Conservation (phyloP, 2,888 invertebrate genomes). For the Platycheirus albimanus region DNA sequence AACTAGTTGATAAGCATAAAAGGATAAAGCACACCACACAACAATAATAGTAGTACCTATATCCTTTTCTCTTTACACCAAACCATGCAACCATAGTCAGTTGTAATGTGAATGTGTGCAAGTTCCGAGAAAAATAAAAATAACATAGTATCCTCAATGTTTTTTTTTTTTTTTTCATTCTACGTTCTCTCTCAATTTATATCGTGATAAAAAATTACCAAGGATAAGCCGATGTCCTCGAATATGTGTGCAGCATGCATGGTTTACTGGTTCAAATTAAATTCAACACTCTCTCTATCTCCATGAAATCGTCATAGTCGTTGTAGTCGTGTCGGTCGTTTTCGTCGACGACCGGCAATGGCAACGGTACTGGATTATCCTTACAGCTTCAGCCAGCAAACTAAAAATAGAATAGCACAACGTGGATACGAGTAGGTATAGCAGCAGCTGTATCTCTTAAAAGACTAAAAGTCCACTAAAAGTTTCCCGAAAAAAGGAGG, state of each 20-base stretch:
- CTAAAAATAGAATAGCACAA: background rate
- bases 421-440: no score
- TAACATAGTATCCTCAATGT: background rate
- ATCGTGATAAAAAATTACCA: conserved; percentile 43
- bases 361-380: conserved; percentile 32
- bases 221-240: conserved; percentile 60
- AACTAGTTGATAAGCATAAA: background rate
- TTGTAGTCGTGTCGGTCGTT: background rate
- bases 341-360: no score
- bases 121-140: background rate
- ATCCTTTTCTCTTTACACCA: no score
- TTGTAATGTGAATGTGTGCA: background rate
- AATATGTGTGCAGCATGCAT: conserved; percentile 30
- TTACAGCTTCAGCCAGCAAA: no score
- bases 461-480: conserved; percentile 56
- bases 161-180: background rate
- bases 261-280: conserved; percentile 50
- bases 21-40: background rate
- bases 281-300: conserved; percentile 51
- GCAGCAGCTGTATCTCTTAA: conserved; percentile 13
- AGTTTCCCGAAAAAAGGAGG: conserved; percentile 5
- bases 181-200: conserved; percentile 8
- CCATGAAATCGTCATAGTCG: background rate
- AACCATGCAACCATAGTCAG: no score
- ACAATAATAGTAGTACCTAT: background rate